Evolutionary conservation across 2,888 invertebrate genomes (phyloP), one percentile per base, ranked within the genome.

Genomic region (Agriopis aurantiaria): DNA sequence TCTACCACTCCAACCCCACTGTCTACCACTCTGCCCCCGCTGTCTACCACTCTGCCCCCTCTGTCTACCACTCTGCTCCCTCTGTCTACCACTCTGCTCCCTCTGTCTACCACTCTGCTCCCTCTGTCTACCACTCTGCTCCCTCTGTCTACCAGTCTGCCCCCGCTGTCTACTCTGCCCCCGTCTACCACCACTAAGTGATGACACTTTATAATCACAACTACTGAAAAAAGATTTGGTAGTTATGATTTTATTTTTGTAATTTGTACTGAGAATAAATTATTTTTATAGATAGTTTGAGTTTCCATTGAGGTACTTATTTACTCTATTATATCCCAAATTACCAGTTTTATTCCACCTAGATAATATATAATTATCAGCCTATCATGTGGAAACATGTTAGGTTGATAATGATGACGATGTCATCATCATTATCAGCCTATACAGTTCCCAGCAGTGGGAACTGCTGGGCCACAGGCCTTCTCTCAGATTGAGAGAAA

Each of bases 171-270:
- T 43, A 43, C 33, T 43, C 55, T 23, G 68, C 68, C 33, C 68
- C 68, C 48, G 80, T 95, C 94, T 80, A 77, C 96, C 92, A 77
- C 91, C 90, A 63, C 95, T 92, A 95, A 63, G 0, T 52, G 12
- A 59, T 23, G 17, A 12, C 8, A 33, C 3, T 33, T 17, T 14
- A 43, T 57, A 9, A 43, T 56, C 56, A 17, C 6, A 14, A 57
- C 17, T 41, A 8, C 10, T 56, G 11, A 57, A 57, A 23, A 43
- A 40, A 40, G 33, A 40, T 53, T 40, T 8, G 7, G 40, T 12
- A 0, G 56, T 57, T 43, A 43, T 57, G 8, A 56, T 43, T 43
- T 43, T 43, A 41, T 3, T 52, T 33, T 14, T 14, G 6, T 8
- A 14, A 6, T 23, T 45, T 17, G 40, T 49, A 49, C 60, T 60